phyloP scores from a whole-genome alignment of 1,140 invertebrate genomes.

The Diorhabda carinulata region DNA sequence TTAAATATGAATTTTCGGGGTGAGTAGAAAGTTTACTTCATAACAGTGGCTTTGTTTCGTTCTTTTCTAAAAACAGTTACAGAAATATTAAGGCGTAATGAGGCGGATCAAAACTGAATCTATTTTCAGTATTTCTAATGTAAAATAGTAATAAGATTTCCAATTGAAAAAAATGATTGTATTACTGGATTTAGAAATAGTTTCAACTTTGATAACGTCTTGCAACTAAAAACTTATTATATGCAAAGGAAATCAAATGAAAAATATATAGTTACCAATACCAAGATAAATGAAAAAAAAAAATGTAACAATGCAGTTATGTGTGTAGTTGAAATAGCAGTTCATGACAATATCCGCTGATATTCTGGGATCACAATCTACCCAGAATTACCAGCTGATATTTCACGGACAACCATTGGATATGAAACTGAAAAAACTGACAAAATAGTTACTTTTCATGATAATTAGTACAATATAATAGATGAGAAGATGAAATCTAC shows the following conservation, averaged over 20 bases:
- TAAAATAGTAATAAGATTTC: no score
- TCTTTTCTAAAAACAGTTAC: no score
- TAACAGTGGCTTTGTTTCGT: no score
- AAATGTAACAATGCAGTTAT: constrained; percentile 15
- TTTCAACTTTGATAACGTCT: background rate
- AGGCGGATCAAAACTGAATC: no score
- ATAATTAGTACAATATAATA: background rate
- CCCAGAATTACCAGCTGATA: constrained; percentile 98
- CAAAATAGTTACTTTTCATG: constrained; percentile 5
- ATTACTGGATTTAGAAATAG: background rate
- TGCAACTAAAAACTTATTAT: no score
- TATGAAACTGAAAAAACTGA: constrained; percentile 19
- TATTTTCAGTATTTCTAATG: no score
- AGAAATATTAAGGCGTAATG: no score
- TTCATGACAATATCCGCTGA: constrained; percentile 71
- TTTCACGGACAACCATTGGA: constrained; percentile 62
- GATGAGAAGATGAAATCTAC: no score
- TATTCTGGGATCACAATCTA: constrained; percentile 66
- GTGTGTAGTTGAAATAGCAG: constrained; percentile 48
- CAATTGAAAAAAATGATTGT: no score
- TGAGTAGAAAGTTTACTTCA: no score
- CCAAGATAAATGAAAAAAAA: background rate
- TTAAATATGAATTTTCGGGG: no score
- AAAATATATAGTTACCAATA: background rate
- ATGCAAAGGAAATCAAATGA: no score